These are phyloP conservation scores for Hippolais icterina DNA, from an alignment of 2,113 vertebrate species.

Conservation along the genomic window DNA sequence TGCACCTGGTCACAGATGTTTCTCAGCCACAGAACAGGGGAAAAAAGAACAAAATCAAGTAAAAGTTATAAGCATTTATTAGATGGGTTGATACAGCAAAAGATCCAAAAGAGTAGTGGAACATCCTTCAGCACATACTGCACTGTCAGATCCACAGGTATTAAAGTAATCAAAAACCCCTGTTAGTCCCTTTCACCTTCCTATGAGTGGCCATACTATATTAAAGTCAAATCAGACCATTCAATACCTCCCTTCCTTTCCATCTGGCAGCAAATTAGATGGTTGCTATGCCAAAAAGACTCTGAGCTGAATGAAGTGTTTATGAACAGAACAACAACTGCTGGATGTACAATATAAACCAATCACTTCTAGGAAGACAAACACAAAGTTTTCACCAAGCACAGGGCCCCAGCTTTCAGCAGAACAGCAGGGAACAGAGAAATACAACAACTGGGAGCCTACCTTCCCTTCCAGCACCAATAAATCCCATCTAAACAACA, in stretches of 20 bases:
- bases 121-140: background rate
- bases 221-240: background rate
- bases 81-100: background rate
- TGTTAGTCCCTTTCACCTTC: background rate
- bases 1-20: background rate
- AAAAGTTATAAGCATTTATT: background rate
- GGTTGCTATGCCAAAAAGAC: background rate
- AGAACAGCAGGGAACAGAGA: background rate
- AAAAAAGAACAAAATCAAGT: background rate
- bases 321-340: constrained; percentile 30
- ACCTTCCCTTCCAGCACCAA: background rate
- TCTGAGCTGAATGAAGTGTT: constrained; percentile 25
- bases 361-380: constrained; percentile 14
- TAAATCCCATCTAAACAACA: background rate
- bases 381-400: background rate
- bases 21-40: background rate
- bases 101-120: background rate
- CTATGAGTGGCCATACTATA: background rate
- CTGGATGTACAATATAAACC: constrained; percentile 5
- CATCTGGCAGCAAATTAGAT: constrained; percentile 6
- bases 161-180: background rate
- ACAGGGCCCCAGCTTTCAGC: background rate
- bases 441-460: background rate
- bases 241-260: constrained; percentile 11
- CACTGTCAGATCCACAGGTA: background rate